phyloP scores from a whole-genome alignment of 2,797 vertebrate species.

The Psittacula derbiana region DNA sequence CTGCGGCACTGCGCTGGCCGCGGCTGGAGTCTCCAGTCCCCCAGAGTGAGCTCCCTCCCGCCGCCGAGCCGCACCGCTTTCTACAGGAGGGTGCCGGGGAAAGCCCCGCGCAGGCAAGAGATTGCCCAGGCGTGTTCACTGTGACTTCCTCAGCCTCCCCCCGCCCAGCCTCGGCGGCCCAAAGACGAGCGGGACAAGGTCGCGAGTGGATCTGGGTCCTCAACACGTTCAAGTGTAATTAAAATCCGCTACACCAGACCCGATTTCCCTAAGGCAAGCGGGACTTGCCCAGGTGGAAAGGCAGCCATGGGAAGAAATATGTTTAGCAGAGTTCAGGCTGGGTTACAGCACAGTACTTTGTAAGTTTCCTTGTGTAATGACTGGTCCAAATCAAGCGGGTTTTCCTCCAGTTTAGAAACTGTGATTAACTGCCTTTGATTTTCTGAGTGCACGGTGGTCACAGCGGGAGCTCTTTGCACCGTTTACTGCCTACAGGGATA shows the following conservation, averaged over 20 bases:
- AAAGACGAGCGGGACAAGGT: background rate
- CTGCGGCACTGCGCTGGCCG: background rate
- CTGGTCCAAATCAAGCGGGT: background rate
- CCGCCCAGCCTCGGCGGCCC: background rate
- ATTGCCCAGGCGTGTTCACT: background rate
- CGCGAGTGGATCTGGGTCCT: background rate
- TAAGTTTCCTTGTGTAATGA: background rate
- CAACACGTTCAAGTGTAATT: rapidly evolving
- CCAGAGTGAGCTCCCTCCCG: background rate
- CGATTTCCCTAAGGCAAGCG: background rate
- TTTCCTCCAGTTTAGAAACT: background rate
- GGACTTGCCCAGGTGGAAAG: background rate
- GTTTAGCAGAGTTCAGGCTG: background rate
- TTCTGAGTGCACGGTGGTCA: background rate
- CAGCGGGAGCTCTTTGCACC: background rate
- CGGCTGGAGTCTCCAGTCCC: background rate
- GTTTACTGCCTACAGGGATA: background rate
- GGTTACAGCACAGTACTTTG: background rate
- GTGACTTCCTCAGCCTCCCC: background rate
- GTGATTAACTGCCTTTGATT: background rate
- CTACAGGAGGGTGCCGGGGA: background rate
- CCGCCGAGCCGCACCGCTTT: background rate
- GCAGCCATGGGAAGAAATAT: background rate
- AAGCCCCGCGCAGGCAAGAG: background rate
- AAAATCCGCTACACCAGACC: background rate